These are phyloP conservation scores for Apotomis betuletana DNA, from an alignment of 2,888 invertebrate genomes.

Conservation along the genomic window DNA sequence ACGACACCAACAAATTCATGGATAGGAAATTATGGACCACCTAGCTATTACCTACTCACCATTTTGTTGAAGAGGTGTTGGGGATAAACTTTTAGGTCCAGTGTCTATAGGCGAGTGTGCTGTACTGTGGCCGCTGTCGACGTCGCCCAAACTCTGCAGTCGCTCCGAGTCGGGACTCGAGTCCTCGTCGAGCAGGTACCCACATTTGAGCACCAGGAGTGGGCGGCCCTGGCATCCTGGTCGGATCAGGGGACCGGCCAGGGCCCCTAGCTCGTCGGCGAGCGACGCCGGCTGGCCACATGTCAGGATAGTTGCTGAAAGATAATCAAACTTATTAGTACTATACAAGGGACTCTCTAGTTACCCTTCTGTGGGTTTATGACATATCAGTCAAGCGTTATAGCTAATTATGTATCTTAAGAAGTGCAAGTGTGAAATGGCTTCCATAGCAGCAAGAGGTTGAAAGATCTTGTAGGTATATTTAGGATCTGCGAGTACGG, in stretches of 20 bases:
- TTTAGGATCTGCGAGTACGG: too few species aligned
- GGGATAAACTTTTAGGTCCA: conserved; percentile 93
- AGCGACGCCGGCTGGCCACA: conserved; percentile 85
- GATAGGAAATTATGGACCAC: too few species aligned
- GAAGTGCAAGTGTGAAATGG: too few species aligned
- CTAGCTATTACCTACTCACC: conserved; percentile 52
- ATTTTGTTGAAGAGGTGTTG: conserved; percentile 84
- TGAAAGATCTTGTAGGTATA: too few species aligned
- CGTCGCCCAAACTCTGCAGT: conserved; percentile 88
- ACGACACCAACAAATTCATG: too few species aligned
- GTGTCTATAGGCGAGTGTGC: conserved; percentile 93
- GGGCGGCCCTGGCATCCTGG: conserved; percentile 79
- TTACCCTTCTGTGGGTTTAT: too few species aligned
- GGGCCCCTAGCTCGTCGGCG: conserved; percentile 87
- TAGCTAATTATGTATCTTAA: too few species aligned
- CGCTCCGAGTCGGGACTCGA: conserved; percentile 94
- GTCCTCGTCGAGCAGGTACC: conserved; percentile 90
- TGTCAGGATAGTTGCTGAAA: conserved; percentile 86
- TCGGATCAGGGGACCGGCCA: conserved; percentile 67
- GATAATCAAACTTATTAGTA: conserved; percentile 19
- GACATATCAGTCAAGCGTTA: too few species aligned
- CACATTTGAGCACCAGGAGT: conserved; percentile 88
- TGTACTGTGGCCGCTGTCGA: conserved; percentile 95
- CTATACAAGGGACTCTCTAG: not conserved
- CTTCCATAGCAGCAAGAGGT: too few species aligned